phyloP scores from a whole-genome alignment of 2,113 vertebrate genomes.

The Oceanites oceanicus region DNA sequence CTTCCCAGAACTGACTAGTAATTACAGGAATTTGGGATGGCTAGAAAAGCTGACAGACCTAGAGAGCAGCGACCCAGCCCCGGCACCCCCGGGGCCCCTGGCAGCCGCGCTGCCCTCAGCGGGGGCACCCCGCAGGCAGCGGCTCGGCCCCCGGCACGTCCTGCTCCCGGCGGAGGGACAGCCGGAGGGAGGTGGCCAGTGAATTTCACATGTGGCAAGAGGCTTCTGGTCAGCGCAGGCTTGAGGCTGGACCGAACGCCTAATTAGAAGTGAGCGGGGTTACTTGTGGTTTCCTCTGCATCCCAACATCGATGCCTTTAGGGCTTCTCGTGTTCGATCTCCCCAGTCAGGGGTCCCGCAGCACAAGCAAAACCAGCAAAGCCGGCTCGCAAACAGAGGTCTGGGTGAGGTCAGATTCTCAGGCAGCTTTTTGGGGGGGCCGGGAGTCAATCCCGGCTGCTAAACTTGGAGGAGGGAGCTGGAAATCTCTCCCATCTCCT shows the following conservation, averaged over 20 bases:
- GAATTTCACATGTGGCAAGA: background rate
- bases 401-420: background rate
- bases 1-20: background rate
- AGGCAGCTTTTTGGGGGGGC: background rate
- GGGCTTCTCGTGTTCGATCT: background rate
- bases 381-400: background rate
- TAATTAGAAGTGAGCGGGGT: background rate
- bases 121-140: too few species aligned
- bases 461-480: background rate
- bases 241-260: accelerated
- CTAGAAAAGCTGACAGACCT: background rate
- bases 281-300: background rate
- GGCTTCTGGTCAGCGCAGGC: background rate
- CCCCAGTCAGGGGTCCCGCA: background rate
- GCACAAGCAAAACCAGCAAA: background rate
- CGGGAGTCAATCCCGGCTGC: background rate
- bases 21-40: background rate
- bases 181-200: background rate
- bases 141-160: background rate
- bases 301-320: background rate
- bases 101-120: background rate
- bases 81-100: accelerated
- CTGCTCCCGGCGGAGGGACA: background rate
- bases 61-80: background rate
- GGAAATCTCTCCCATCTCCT: background rate